These are phyloP conservation scores for Liposcelis brunnea DNA, from an alignment of 2,888 invertebrate genomes.

Conservation along the genomic window DNA sequence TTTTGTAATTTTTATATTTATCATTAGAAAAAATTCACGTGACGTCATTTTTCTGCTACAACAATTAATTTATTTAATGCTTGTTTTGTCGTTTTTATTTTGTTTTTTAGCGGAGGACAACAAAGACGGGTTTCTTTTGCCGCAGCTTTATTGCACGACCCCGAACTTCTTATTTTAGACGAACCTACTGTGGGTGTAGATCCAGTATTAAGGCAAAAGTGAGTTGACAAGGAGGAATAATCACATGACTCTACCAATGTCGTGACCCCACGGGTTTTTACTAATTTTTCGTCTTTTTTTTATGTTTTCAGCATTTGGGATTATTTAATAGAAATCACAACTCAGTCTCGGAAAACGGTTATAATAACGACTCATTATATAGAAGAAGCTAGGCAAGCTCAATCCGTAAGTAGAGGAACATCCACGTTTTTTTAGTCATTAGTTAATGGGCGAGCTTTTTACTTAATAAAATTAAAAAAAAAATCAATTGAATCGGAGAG, in stretches of 20 bases:
- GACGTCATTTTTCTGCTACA: slow-evolving; percentile 1
- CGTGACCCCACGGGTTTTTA: no score
- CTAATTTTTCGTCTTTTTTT: no score
- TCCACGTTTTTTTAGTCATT: background rate
- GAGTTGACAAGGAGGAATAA: no score
- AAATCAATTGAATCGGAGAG: no score
- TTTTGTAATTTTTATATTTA: background rate
- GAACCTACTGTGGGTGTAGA: slow-evolving; percentile 32
- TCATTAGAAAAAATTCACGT: background rate
- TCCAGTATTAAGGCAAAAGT: slow-evolving; percentile 28
- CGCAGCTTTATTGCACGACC: slow-evolving; percentile 33
- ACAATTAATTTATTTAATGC: background rate
- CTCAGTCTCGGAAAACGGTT: slow-evolving; percentile 18
- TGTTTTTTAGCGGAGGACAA: slow-evolving; percentile 30
- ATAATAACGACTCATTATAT: slow-evolving; percentile 21
- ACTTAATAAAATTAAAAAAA: no score
- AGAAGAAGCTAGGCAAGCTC: slow-evolving; percentile 18
- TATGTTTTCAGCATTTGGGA: slow-evolving; percentile 18
- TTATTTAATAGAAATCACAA: slow-evolving; percentile 17
- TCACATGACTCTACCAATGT: no score
- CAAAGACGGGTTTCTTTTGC: slow-evolving; percentile 33
- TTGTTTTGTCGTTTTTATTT: slow-evolving; percentile 6
- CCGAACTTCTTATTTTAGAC: slow-evolving; percentile 28
- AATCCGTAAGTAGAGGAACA: slow-evolving; percentile 14
- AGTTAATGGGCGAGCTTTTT: no score